Conservation (phyloP, 1,140 invertebrate species). For the Macrobrachium rosenbergii region DNA sequence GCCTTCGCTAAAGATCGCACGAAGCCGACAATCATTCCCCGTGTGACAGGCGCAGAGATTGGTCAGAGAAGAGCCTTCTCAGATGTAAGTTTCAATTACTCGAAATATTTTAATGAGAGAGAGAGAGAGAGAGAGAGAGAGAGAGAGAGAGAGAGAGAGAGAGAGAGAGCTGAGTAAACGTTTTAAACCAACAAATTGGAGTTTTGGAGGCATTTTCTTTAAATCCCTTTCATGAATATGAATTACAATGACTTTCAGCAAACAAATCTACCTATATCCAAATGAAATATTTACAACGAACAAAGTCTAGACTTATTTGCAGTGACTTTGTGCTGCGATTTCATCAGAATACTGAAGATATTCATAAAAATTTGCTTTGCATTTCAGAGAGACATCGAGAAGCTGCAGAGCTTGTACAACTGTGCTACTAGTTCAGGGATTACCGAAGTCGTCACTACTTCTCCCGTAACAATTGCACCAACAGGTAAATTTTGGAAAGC, state of each 20-base stretch:
- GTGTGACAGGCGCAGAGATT: conserved; percentile 69
- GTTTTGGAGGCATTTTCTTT: no score
- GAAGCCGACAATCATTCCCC: conserved; percentile 73
- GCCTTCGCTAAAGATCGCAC: conserved; percentile 72
- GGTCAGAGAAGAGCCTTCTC: conserved; percentile 72
- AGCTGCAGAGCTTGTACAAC: conserved; percentile 73
- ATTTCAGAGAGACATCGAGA: conserved; percentile 70
- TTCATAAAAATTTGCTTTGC: not conserved
- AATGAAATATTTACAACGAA: no score
- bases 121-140: not conserved
- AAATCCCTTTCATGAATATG: no score
- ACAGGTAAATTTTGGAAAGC: not conserved
- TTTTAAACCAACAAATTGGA: no score
- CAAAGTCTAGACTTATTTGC: no score
- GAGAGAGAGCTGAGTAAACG: not conserved
- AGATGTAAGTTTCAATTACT: not conserved
- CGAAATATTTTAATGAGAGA: not conserved
- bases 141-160: conserved; percentile 4
- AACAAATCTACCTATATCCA: no score
- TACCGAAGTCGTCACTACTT: not conserved
- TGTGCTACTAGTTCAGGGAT: conserved; percentile 65
- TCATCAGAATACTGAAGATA: no score
- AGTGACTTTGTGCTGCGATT: no score
- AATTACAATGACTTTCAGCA: no score
- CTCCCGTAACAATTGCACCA: not conserved